These are phyloP conservation scores for Acleris laterana DNA, from an alignment of 2,888 invertebrate genomes.

Conservation along the genomic window DNA sequence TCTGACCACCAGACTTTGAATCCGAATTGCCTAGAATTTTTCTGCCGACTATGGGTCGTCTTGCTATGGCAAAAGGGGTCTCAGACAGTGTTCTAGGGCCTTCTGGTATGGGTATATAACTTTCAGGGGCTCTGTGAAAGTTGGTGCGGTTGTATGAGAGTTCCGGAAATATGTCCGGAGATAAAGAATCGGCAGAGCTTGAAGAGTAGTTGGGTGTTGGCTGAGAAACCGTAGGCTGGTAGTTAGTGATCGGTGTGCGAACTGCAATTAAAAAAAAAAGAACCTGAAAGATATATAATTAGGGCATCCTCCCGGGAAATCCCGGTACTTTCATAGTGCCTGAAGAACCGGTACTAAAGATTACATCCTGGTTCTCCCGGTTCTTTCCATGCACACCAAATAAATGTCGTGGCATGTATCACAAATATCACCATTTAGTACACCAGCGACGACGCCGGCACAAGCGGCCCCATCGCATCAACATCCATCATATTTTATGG, in stretches of 20 bases:
- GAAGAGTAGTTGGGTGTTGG: constrained; percentile 60
- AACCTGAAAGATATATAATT: neutral
- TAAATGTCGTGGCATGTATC: too few relatives aligned
- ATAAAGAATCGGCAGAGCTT: constrained; percentile 70
- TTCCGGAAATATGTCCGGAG: constrained; percentile 69
- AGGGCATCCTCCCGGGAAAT: too few relatives aligned
- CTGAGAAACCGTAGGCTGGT: constrained; percentile 50
- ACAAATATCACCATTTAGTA: too few relatives aligned
- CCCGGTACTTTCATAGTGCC: too few relatives aligned
- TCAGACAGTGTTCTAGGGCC: constrained; percentile 37
- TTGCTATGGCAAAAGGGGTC: constrained; percentile 48
- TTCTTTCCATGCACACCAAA: too few relatives aligned
- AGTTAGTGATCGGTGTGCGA: constrained; percentile 40
- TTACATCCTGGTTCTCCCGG: too few relatives aligned
- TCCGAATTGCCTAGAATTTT: constrained; percentile 55
- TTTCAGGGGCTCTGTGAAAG: constrained; percentile 31
- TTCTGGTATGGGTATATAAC: constrained; percentile 33
- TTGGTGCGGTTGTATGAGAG: constrained; percentile 39
- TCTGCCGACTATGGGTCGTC: constrained; percentile 66
- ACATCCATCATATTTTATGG: too few relatives aligned
- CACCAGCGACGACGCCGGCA: too few relatives aligned
- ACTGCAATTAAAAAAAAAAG: constrained; percentile 47
- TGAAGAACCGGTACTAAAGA: too few relatives aligned
- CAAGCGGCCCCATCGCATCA: too few relatives aligned
- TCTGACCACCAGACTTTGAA: constrained; percentile 1